Conservation (phyloP, 2,797 vertebrate genomes). For the Alectoris magna region DNA sequence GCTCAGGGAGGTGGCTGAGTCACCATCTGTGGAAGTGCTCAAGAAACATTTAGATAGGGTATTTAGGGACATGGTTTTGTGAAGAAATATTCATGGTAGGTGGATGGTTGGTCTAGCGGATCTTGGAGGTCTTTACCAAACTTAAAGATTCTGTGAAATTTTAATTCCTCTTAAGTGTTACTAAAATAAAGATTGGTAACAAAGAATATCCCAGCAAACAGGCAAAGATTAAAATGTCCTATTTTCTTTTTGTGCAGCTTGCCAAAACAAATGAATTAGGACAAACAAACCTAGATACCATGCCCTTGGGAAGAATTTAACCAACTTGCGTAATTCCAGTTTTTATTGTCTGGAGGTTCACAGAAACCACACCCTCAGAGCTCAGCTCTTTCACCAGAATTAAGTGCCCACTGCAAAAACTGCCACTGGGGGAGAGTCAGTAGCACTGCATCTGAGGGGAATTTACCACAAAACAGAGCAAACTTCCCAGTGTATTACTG, state of each 20-base stretch:
- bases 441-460: neutral
- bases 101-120: too few relatives aligned
- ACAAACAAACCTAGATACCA: constrained; percentile 24
- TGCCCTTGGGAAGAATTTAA: neutral
- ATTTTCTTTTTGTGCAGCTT: constrained; percentile 15
- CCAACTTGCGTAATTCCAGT: neutral
- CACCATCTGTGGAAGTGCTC: too few relatives aligned
- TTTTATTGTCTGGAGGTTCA: neutral
- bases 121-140: too few relatives aligned
- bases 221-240: neutral
- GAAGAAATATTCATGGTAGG: too few relatives aligned
- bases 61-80: too few relatives aligned
- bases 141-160: neutral
- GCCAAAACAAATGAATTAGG: constrained; percentile 36
- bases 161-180: neutral
- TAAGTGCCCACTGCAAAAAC: neutral
- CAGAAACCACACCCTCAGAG: neutral
- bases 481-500: neutral
- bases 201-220: neutral
- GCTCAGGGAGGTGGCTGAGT: too few relatives aligned
- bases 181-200: neutral
- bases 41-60: too few relatives aligned
- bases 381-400: neutral
- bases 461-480: neutral
- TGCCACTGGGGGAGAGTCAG: neutral